Evolutionary conservation across 2,797 vertebrate species (phyloP).

Genomic region (Kryptolebias ocellatus): DNA sequence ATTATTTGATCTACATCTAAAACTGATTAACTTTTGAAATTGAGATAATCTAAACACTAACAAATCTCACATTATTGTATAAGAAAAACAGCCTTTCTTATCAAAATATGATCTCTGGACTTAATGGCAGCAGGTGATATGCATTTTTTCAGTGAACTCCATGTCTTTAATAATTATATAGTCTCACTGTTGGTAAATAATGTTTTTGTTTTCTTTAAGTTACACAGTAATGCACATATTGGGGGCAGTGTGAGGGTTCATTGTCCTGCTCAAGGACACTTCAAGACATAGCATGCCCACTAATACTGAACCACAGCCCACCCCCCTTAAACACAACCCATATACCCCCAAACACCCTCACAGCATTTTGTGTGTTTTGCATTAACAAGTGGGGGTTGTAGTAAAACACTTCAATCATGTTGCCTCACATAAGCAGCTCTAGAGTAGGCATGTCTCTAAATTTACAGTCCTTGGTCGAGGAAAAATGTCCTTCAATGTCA

Average conservation of each 20-base stretch:
- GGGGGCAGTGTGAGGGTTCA: not conserved
- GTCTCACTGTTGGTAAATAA: too few species aligned
- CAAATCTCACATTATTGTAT: too few species aligned
- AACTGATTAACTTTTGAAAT: too few species aligned
- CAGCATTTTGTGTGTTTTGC: constrained; percentile 55
- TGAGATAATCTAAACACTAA: too few species aligned
- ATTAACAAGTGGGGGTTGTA: constrained; percentile 59
- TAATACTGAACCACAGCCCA: not conserved
- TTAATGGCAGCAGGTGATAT: too few species aligned
- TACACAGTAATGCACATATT: not conserved
- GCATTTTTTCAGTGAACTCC: not conserved
- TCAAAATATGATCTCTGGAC: too few species aligned
- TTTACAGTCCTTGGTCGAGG: constrained; percentile 79
- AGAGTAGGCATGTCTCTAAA: constrained; percentile 66
- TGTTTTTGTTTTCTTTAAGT: constrained; percentile 1
- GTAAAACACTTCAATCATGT: constrained; percentile 61
- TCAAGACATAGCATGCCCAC: not conserved
- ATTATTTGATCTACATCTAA: too few species aligned
- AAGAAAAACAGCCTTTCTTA: too few species aligned
- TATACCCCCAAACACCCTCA: constrained; percentile 10
- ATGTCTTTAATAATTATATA: not conserved
- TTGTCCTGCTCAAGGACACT: constrained; percentile 7
- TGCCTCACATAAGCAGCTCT: constrained; percentile 56
- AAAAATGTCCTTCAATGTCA: constrained; percentile 86
- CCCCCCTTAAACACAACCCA: not conserved